Base-by-base conservation (phyloP, 30 jellyfish, hydroid and myxozoan genomes). In the Mastigias papua region DNA sequence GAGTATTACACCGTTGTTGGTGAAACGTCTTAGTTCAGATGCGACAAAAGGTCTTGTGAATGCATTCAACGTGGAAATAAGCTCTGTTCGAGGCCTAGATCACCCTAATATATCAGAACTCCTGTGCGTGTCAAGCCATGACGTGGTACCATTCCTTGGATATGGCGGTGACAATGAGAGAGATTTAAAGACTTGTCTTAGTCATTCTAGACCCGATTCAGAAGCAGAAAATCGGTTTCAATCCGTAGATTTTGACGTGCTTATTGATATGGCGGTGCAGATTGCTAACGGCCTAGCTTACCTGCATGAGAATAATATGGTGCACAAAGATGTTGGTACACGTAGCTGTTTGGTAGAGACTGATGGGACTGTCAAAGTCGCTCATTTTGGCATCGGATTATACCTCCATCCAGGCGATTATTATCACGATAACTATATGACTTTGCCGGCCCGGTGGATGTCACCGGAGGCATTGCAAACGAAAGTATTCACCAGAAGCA, bases 271-370 rank as follows among this genome's bases (percentile, higher is more conserved):
- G 70, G 84, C 91, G 21, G 76, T 37, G 51, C 98, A 94, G 76
- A 54, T 94, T 30, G 86, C 91, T 26, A 49, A 90, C 60, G 98
- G 97, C 21, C 60, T 94, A 49, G 94, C 85, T 10, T 94, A 86
- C 68, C 75, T 94, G 49, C 98, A 94, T 51, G 61, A 77, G 5
- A 78, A 88, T 51, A 48, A 76, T 61, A 69, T 94, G 15, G 69
- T 94, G 23, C 98, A 94, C 74, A 88, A 82, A 66, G 98, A 94
- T 76, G 74, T 94, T 22, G 96, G 97, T 1, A 96, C 98, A 17
- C 84, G 97, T 5, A 88, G 89, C 71, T 94, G 98, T 86, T 82
- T 80, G 34, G 33, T 94, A 25, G 78, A 91, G 16, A 25, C 29
- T 27, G 91, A 79, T 10, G 96, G 97, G 1, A 27, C 62, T 26